Base-by-base conservation (phyloP, 2,797 vertebrate genomes). In the Rhinella marina region DNA sequence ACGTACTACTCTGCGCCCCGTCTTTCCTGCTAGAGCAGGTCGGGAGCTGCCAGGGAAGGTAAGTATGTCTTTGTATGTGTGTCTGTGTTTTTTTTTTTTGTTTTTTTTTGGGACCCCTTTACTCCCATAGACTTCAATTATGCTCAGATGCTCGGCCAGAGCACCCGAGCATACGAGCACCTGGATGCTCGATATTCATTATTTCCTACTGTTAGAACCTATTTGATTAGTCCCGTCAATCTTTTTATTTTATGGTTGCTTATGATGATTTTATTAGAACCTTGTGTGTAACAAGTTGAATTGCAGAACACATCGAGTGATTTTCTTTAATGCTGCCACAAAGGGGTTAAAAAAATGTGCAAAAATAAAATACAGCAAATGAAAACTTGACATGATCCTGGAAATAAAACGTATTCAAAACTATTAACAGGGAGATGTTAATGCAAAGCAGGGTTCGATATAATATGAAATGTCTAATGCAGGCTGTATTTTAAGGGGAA, bases 371-470 rank as follows among this genome's bases (percentile, higher is more conserved):
- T 9, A n/a, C 23, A 14, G 19, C 23, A 61, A 62, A 61, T 52
- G 41, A 84, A 76, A 84, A n/a, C 21, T 84, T 84, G 61, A 75
- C 41, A 14, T 11, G 52, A 84, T 73, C 21, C 27, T 61, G 32
- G 14, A 41, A 79, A 73, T 61, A 54, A 54, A 64, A 82, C 50
- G 25, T 73, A 72, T 73, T 92, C 95, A 95, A 94, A 91, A 79
- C 89, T 91, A 91, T 92, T 94, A 92, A 90, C 85, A 90, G 82
- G 64, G 92, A 94, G 95, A 94, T 94, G 92, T 78, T 61, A 81
- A 91, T 91, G 90, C 91, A 93, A 93, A 95, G 94, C 90, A 94
- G 92, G 91, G 93, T 94, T 95, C 81, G 88, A 94, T 93, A 93
- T 88, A 93, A 93, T 88, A 91, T 93, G 89, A 96, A 96, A 92